These are phyloP conservation scores for Albula glossodonta DNA, from an alignment of 2,113 vertebrate species.

Conservation along the genomic window DNA sequence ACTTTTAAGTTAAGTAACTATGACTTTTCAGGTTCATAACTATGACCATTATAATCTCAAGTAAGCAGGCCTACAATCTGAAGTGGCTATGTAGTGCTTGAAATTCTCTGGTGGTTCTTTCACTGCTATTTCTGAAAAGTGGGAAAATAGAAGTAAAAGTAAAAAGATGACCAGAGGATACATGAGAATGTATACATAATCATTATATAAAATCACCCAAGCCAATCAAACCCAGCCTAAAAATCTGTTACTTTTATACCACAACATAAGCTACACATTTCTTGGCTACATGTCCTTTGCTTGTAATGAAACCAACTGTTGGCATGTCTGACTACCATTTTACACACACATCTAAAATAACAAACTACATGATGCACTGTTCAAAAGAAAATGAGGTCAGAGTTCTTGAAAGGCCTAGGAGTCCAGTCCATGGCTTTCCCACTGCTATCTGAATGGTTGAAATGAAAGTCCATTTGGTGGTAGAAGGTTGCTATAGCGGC, in stretches of 20 bases:
- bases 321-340: slow-evolving; percentile 1
- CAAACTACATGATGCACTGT: slow-evolving; percentile 17
- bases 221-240: neutral
- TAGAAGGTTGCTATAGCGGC: slow-evolving; percentile 45
- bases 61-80: no score
- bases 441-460: slow-evolving; percentile 35
- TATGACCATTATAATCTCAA: no score
- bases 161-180: no score
- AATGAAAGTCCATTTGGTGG: slow-evolving; percentile 48
- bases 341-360: slow-evolving; percentile 36
- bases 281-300: neutral
- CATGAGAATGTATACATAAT: no score
- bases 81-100: no score
- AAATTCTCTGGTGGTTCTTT: no score
- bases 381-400: slow-evolving; percentile 40
- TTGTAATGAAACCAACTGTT: neutral
- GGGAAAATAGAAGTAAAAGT: no score
- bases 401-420: slow-evolving; percentile 28
- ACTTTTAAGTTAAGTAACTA: no score
- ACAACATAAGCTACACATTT: neutral
- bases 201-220: no score
- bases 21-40: no score
- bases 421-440: slow-evolving; percentile 27
- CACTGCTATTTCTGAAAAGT: no score
- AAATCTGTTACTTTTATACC: neutral